Conservation (phyloP, 2,113 vertebrate genomes). For the Notiomystis cincta region DNA sequence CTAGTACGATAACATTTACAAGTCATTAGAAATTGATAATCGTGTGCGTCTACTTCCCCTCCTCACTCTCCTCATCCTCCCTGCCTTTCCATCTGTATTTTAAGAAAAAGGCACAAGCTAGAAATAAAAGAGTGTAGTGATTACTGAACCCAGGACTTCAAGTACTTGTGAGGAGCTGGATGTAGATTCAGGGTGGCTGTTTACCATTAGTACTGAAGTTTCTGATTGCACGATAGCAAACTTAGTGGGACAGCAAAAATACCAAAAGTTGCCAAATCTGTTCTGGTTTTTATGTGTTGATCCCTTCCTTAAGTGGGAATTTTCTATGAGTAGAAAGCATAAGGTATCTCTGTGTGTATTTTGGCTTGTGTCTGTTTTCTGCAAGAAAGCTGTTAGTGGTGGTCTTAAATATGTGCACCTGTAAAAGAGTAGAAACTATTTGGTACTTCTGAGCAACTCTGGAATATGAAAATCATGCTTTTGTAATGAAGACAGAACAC, state of each 20-base stretch:
- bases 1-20: not conserved
- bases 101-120: not conserved
- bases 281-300: not conserved
- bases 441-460: not conserved
- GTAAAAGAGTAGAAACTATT: not conserved
- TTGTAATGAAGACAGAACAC: not conserved
- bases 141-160: not conserved
- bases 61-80: not conserved
- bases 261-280: not conserved
- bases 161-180: not conserved
- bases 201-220: not conserved
- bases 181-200: not conserved
- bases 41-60: not conserved
- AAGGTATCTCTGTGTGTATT: not conserved
- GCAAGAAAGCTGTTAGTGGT: not conserved
- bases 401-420: not conserved
- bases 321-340: not conserved
- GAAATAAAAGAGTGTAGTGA: not conserved
- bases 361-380: not conserved
- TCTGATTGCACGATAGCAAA: not conserved
- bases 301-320: not conserved
- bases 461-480: not conserved
- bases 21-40: not conserved
- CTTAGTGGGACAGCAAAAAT: not conserved
- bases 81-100: not conserved